Evolutionary conservation across 2,888 invertebrate genomes (phyloP), one percentile per base, ranked within the genome.

Genomic region (Malachius bipustulatus): DNA sequence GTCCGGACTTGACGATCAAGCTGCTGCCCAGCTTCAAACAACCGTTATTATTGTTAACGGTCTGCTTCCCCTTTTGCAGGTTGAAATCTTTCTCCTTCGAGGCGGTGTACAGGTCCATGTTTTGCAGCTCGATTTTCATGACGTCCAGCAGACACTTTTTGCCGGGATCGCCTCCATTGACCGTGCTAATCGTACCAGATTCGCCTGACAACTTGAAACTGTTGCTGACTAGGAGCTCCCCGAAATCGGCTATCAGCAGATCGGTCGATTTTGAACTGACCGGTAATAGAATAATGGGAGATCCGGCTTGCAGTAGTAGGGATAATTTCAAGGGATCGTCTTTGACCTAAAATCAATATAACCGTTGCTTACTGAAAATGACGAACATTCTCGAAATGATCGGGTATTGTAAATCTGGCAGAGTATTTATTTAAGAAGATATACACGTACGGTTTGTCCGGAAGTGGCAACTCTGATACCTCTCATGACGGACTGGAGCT

Each of bases 261-360:
- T 78, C 74, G 16, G 78, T 75, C 14, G 82, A 79, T 43, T 75
- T 73, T 14, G 85, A 82, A 54, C 83, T 82, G 42, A 88, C 81
- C 0, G 94, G 96, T 41, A 94, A 65, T 34, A 93, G 65, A 45
- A 94, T 82, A 2, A 89, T 78, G 0, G 93, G 90, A 9, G 89
- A 73, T 41, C 73, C 72, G 30, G 82, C 80, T 55, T 75, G 69
- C 42, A 84, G 62, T 52, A 74, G 71, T 47, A 77, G 49, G 13
- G 71, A 64, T 32, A 78, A 58, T 42, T 75, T 64, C 36, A 54
- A 46, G 2, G 54, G 55, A 32, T 60, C 56, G 37, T 54, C 69
- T 57, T 48, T 47, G 32, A 52, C 43, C 53, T 57, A 36, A 35
- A 50, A 48, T 34, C 38, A 35, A 4, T 9, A 30, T 27, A 26